Percentiles rank a stretch among this genome's conserved stretches.
Conservation (phyloP, 2,113 vertebrate genomes). For the Microtus ochrogaster region DNA sequence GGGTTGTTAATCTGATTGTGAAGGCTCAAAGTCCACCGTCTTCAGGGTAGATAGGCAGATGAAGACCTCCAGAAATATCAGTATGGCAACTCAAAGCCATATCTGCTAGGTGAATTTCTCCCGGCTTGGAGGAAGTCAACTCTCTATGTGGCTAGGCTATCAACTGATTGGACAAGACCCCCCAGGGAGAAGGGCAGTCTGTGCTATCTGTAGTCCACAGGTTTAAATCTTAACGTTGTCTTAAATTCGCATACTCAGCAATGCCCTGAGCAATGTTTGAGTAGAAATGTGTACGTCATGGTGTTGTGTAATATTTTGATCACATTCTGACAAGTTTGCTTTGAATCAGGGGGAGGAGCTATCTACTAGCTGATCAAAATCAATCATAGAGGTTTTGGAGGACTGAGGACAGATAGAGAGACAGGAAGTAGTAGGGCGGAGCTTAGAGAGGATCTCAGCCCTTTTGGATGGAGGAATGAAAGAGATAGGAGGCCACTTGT, state of each 20-base stretch:
- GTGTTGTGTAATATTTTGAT: not conserved
- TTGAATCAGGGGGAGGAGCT: not conserved
- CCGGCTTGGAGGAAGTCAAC: not conserved
- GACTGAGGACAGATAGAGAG: not conserved
- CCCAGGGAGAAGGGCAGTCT: not conserved
- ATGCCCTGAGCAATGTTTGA: not conserved
- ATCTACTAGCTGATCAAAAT: not conserved
- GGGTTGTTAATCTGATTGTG: not conserved
- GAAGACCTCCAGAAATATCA: not conserved
- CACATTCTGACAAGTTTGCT: not conserved
- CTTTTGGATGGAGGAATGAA: not conserved
- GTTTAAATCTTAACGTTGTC: not conserved
- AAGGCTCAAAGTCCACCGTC: not conserved
- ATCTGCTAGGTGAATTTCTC: not conserved
- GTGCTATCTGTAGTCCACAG: not conserved
- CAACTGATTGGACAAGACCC: not conserved
- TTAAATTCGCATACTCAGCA: not conserved
- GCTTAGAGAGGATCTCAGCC: not conserved
- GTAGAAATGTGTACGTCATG: not conserved
- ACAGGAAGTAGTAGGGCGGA: no score
- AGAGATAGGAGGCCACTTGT: not conserved
- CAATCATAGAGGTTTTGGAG: not conserved
- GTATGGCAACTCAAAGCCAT: not conserved
- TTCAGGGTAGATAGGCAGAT: not conserved
- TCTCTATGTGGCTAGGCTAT: not conserved